Evolutionary conservation across 2,797 vertebrate species (phyloP).

Genomic region (Podarcis siculus): DNA sequence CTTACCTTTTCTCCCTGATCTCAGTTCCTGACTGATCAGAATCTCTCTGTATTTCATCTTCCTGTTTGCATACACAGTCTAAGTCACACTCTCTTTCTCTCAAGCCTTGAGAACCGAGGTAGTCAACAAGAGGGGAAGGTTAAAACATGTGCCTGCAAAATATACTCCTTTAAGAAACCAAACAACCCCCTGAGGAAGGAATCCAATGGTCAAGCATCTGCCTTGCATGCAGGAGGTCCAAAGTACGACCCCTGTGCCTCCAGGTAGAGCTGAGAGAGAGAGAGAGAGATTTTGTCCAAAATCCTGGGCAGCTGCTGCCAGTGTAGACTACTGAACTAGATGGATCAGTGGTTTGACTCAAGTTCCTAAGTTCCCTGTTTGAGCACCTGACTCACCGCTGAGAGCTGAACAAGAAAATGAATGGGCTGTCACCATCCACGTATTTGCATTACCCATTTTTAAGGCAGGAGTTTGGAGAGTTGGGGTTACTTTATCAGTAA

Average conservation of each 20-base stretch:
- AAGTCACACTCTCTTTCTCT: neutral
- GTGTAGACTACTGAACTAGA: too few relatives aligned
- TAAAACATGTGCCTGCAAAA: neutral
- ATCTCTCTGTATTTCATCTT: neutral
- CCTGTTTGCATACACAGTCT: neutral
- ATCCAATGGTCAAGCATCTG: too few relatives aligned
- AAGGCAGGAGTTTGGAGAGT: neutral
- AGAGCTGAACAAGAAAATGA: neutral
- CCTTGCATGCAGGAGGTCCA: too few relatives aligned
- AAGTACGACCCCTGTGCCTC: too few relatives aligned
- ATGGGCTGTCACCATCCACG: neutral
- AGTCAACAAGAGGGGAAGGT: neutral
- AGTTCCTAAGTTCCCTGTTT: neutral
- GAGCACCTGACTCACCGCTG: neutral
- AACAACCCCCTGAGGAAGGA: too few relatives aligned
- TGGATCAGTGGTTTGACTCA: too few relatives aligned
- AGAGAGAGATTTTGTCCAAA: too few relatives aligned
- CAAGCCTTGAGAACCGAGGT: neutral
- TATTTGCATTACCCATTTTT: neutral
- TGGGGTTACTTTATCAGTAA: neutral
- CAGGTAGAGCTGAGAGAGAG: too few relatives aligned
- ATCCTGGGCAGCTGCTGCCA: too few relatives aligned
- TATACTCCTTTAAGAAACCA: too few relatives aligned
- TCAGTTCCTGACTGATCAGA: neutral
- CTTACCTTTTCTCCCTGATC: neutral